These are phyloP conservation scores for Tragelaphus scriptus DNA, from an alignment of 2,113 vertebrate genomes.

Conservation along the genomic window DNA sequence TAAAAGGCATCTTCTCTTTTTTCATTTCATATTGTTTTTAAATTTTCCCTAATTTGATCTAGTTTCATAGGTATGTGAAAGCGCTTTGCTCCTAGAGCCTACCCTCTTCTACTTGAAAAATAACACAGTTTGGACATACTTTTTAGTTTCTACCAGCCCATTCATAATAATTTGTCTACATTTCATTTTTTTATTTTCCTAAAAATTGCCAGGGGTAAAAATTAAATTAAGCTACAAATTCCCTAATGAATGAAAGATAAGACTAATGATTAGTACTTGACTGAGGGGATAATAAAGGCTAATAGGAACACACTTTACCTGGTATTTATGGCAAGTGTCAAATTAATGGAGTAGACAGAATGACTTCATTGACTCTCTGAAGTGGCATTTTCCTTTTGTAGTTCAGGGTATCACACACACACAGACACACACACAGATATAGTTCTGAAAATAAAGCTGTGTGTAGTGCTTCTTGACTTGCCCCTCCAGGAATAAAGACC, in stretches of 20 bases:
- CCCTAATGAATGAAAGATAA: conserved; percentile 18
- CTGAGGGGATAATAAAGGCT: not conserved
- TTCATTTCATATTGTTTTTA: not conserved
- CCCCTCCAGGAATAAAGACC: not conserved
- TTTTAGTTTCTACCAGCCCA: not conserved
- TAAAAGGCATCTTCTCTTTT: not conserved
- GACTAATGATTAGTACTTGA: not conserved
- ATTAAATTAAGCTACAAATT: conserved; percentile 7
- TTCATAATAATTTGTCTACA: not conserved
- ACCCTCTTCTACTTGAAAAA: not conserved
- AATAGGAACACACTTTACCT: not conserved
- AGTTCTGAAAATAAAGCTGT: conserved; percentile 21
- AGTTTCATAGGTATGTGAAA: not conserved
- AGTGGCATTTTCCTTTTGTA: not conserved
- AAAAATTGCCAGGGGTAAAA: not conserved
- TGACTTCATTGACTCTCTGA: not conserved
- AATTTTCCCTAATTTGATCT: not conserved
- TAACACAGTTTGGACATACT: not conserved
- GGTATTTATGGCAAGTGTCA: conserved; percentile 17
- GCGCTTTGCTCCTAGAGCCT: not conserved
- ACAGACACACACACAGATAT: not conserved
- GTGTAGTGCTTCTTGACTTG: not conserved
- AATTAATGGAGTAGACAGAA: conserved; percentile 27
- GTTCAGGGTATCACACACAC: not conserved
- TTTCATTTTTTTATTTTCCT: conserved; percentile 32